Conservation (phyloP, 1,140 invertebrate species). For the Drosophila quadrilineata region DNA sequence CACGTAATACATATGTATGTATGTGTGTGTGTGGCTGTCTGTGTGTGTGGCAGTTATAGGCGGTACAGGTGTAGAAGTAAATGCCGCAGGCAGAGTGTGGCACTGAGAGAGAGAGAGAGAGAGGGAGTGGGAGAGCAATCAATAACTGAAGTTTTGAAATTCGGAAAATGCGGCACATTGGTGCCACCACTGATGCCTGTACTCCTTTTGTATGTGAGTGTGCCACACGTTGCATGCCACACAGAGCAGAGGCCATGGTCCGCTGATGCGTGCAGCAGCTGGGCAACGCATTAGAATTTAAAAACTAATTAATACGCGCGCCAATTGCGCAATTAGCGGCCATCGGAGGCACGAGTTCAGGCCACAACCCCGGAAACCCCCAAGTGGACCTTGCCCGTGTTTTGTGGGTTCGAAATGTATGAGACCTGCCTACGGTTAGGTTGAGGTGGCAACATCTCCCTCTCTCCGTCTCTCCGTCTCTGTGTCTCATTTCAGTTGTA, state of each 20-base stretch:
- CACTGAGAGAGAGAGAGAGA: neutral
- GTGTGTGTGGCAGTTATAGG: slow-evolving; percentile 1
- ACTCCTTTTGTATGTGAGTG: neutral
- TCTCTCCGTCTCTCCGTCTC: neutral
- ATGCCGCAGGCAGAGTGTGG: neutral
- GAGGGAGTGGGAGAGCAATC: slow-evolving; percentile 42
- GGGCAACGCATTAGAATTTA: slow-evolving; percentile 72
- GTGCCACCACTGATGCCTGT: slow-evolving; percentile 3
- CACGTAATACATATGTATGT: slow-evolving; percentile 21
- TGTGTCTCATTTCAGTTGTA: slow-evolving; percentile 59
- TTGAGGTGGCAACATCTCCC: neutral
- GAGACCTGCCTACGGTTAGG: neutral
- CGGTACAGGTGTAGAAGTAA: neutral
- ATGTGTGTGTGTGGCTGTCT: too few species aligned
- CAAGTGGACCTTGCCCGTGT: slow-evolving; percentile 12
- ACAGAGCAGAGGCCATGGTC: too few species aligned
- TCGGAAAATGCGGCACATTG: slow-evolving; percentile 37
- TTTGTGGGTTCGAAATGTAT: slow-evolving; percentile 12
- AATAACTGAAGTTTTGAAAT: slow-evolving; percentile 62
- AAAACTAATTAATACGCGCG: slow-evolving; percentile 79
- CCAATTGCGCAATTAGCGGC: slow-evolving; percentile 78
- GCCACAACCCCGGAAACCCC: neutral
- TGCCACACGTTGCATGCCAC: neutral
- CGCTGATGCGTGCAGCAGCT: slow-evolving; percentile 43
- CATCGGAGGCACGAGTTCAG: slow-evolving; percentile 10